Evolutionary conservation across 1,140 invertebrate species (phyloP), one percentile per base, ranked within the genome.

Genomic region (Drosophila mayri): DNA sequence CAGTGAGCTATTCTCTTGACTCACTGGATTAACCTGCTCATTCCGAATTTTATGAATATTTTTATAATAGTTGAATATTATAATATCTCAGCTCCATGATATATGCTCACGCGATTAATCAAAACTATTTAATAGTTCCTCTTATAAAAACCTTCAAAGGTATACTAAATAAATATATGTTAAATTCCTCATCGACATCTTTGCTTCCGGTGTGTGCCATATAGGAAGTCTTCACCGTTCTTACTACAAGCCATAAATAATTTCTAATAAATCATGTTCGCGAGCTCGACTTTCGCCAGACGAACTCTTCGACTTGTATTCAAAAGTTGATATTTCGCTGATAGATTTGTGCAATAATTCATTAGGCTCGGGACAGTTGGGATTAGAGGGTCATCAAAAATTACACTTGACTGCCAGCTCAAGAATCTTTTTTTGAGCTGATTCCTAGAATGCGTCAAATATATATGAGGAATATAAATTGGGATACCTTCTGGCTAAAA

Each of bases 331-430:
- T 77, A 81, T 79, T 83, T 64, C 50, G 52, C 60, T 86, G 65
- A 82, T 83, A 83, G 83, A 88, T 88, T 87, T 87, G 70, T 83
- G 83, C 72, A 54, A 87, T 88, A 87, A 88, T 83, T 87, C 72
- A 87, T 83, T 37, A n/a, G 32, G 30, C 43, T 55, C 14, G 25
- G 22, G 84, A 87, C 84, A 88, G 83, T 47, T 30, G 10, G 43
- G 80, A 73, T 80, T 71, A 61, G 4, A 18, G 35, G 47, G 70
- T 46, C 71, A 74, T 75, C 71, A 66, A 28, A 28, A 18, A 67
- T 30, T 67, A 67, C 65, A 18, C 59, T 63, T 11, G 10, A 0
- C 58, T 25, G 20, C 25, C 35, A 28, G 16, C 14, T 65, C 3
- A 38, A 32, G 18, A 32, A 9, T 43, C 8, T 20, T 5, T 5